Percentiles rank a stretch among this genome's conserved stretches.
phyloP scores from a whole-genome alignment of 1,140 invertebrate species.

The Anastatus disparis region DNA sequence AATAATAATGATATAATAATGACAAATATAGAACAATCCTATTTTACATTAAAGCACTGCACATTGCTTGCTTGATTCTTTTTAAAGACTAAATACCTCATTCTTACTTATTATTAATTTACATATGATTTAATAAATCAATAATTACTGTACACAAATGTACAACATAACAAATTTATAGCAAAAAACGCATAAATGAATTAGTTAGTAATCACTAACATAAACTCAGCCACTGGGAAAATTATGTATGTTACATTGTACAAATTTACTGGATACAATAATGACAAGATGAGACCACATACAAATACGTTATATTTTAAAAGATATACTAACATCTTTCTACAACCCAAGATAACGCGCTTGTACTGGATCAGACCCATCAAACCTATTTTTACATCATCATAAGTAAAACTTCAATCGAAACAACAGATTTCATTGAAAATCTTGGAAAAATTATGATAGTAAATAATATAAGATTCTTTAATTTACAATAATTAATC shows the following conservation, averaged over 20 bases:
- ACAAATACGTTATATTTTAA: neutral
- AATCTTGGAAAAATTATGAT: slow-evolving; percentile 9
- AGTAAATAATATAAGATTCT: neutral
- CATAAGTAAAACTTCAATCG: slow-evolving; percentile 7
- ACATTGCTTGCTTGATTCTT: slow-evolving; percentile 22
- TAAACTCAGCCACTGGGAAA: slow-evolving; percentile 37
- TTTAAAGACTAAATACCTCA: slow-evolving; percentile 17
- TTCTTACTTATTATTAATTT: slow-evolving; percentile 27
- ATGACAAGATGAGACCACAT: slow-evolving; percentile 30
- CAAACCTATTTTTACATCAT: slow-evolving; percentile 21
- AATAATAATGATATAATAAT: slow-evolving; percentile 28
- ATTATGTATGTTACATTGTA: slow-evolving; percentile 35
- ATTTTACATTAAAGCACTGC: slow-evolving; percentile 28
- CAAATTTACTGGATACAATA: slow-evolving; percentile 37
- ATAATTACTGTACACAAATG: slow-evolving; percentile 36
- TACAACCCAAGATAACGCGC: slow-evolving; percentile 9
- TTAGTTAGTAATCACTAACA: slow-evolving; percentile 32
- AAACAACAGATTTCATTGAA: neutral
- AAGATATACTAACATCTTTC: slow-evolving; percentile 1
- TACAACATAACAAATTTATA: slow-evolving; percentile 38
- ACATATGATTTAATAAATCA: slow-evolving; percentile 32
- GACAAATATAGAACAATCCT: slow-evolving; percentile 36
- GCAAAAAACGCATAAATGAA: neutral
- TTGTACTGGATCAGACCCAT: slow-evolving; percentile 28
- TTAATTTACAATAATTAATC: neutral